A percentile compares a stretch with the other conserved stretches of the same genome.
Conservation (phyloP, 2,888 invertebrate species). For the Tinea semifulvella region DNA sequence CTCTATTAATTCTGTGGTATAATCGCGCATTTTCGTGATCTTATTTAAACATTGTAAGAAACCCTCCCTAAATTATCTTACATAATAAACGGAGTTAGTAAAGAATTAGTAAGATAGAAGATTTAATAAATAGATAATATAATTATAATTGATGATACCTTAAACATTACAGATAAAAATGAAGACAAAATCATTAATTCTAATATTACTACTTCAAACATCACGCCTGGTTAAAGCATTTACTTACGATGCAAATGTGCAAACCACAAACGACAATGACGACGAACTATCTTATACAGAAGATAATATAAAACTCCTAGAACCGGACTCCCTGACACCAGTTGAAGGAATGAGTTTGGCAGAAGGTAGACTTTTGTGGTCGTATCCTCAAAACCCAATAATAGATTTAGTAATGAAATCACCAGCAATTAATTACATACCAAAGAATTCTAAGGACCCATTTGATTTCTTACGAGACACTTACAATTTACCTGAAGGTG, state of each 20-base stretch:
- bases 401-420: slow-evolving; percentile 32
- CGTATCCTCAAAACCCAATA: slow-evolving; percentile 29
- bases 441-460: slow-evolving; percentile 29
- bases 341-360: background rate
- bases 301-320: background rate
- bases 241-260: background rate
- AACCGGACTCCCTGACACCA: background rate
- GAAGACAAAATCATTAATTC: background rate
- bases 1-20: too few species aligned
- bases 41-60: too few species aligned
- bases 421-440: slow-evolving; percentile 25
- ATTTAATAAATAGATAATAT: too few species aligned
- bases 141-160: too few species aligned
- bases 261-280: slow-evolving; percentile 7
- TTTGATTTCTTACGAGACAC: slow-evolving; percentile 44
- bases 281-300: background rate
- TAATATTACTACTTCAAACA: background rate
- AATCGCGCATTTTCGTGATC: too few species aligned
- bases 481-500: slow-evolving; percentile 43
- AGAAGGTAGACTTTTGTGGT: slow-evolving; percentile 17
- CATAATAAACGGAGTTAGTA: too few species aligned
- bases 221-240: background rate
- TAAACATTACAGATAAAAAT: slow-evolving; percentile 10
- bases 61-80: too few species aligned
- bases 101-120: too few species aligned